phyloP scores from a whole-genome alignment of 2,888 invertebrate species.

The Tachina grossa region DNA sequence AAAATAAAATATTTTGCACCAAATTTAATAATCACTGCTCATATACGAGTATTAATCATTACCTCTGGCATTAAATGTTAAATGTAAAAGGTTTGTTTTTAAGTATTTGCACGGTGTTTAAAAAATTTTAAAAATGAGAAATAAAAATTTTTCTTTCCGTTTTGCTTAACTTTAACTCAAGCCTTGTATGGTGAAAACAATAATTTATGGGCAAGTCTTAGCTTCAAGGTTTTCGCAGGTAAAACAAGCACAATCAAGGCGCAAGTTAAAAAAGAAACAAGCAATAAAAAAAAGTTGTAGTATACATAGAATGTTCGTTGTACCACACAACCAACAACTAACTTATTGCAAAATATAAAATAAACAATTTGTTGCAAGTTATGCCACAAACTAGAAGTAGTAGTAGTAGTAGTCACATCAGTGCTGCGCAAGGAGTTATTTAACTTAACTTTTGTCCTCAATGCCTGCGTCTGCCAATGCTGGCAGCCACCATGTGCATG shows the following conservation, averaged over 20 bases:
- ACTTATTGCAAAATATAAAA: conserved; percentile 40
- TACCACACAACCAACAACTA: conserved; percentile 17
- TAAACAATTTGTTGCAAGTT: conserved; percentile 70
- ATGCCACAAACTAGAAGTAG: conserved; percentile 43
- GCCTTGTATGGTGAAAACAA: conserved; percentile 42
- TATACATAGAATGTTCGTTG: conserved; percentile 17
- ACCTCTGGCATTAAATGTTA: too few species aligned
- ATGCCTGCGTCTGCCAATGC: conserved; percentile 15
- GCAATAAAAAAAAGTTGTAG: conserved; percentile 35
- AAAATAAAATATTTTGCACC: too few species aligned
- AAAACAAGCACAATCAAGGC: conserved; percentile 41
- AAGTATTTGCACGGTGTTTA: neutral
- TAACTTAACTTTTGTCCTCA: conserved; percentile 51
- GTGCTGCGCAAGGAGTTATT: conserved; percentile 23
- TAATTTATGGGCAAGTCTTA: conserved; percentile 54
- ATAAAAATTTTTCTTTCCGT: conserved; percentile 15
- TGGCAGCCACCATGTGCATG: neutral
- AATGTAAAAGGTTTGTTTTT: too few species aligned
- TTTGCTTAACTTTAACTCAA: conserved; percentile 23
- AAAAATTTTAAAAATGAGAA: conserved; percentile 43
- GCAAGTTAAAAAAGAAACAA: neutral
- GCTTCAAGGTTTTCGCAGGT: conserved; percentile 46
- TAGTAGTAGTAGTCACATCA: conserved; percentile 2
- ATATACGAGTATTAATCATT: too few species aligned
- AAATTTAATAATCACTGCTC: too few species aligned